Base-by-base conservation (phyloP, 2,888 invertebrate genomes). In the Euphydryas editha region DNA sequence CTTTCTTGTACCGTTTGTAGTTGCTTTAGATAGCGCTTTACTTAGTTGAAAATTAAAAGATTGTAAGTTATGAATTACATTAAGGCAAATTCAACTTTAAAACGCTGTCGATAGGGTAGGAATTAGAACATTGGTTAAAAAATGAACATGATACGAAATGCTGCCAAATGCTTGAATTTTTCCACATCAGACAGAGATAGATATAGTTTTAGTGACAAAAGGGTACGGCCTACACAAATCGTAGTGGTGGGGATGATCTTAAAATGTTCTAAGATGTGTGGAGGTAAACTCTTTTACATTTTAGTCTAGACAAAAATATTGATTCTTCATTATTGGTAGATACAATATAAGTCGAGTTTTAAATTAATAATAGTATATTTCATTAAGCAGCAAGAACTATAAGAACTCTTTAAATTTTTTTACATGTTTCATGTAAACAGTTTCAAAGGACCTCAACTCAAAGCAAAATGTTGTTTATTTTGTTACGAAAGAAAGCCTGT, bases 381-480 rank as follows among this genome's bases (percentile, higher is more conserved):
- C 36, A 44, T 46, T 72, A 70, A 72, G 47, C 24, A 42, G 24
- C n/a, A 30, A 30, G 30, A 18, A 54, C 55, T 55, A 36, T 47
- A 55, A 79, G 73, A 83, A 77, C 86, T 90, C 88, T 90, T 92
- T 86, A 30, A 30, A 30, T 7, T 7, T 30, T 5, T 30, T 30
- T 2, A 30, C 88, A 91, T 91, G 91, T 91, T 86, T 89, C 90
- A 91, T 90, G 80, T 84, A 83, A 76, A 80, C 80, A 74, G 81
- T 89, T 88, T 90, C 89, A 91, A 90, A 92, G 90, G 88, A 90
- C 84, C 81, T 83, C 42, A 86, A 88, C 87, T 91, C 83, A 85
- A 85, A 88, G 90, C 87, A 88, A 88, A 76, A 89, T 85, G 88
- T 89, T 90, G 87, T 92, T 92, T 92, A 92, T 91, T 92, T 91